phyloP scores from a whole-genome alignment of 2,888 invertebrate species.

The Herminia tarsipennalis region DNA sequence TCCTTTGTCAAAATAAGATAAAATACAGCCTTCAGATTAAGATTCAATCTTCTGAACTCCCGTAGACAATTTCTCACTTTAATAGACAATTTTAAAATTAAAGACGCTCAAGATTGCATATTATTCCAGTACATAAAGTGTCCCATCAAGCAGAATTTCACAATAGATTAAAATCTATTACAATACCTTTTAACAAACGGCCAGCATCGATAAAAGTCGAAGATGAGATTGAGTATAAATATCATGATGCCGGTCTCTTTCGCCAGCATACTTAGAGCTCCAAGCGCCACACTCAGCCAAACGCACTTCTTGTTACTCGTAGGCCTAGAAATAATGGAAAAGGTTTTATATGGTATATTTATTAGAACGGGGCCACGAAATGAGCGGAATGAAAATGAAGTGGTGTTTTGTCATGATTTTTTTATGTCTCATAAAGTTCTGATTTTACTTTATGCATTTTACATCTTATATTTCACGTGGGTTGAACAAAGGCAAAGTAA shows the following conservation, averaged over 20 bases:
- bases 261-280: slow-evolving; percentile 93
- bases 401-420: slow-evolving; percentile 14
- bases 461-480: no score
- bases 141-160: slow-evolving; percentile 32
- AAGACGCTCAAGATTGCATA: slow-evolving; percentile 5
- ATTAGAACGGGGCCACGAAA: slow-evolving; percentile 25
- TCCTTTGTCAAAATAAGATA: background rate
- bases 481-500: background rate
- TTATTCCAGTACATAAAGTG: slow-evolving; percentile 14
- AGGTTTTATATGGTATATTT: slow-evolving; percentile 32
- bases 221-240: slow-evolving; percentile 91
- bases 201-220: slow-evolving; percentile 92
- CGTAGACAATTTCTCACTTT: slow-evolving; percentile 6
- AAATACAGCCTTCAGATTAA: background rate
- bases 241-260: slow-evolving; percentile 94
- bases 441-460: slow-evolving; percentile 5
- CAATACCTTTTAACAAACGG: slow-evolving; percentile 88
- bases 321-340: slow-evolving; percentile 59
- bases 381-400: slow-evolving; percentile 31
- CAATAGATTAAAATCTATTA: slow-evolving; percentile 44
- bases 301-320: slow-evolving; percentile 80
- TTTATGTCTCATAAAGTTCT: slow-evolving; percentile 9
- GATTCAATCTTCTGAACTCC: slow-evolving; percentile 1
- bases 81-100: slow-evolving; percentile 9
- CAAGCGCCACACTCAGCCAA: slow-evolving; percentile 89